Evolutionary conservation across 2,797 vertebrate genomes (phyloP), one percentile per base, ranked within the genome.

Genomic region (Sebastes iracundus): DNA sequence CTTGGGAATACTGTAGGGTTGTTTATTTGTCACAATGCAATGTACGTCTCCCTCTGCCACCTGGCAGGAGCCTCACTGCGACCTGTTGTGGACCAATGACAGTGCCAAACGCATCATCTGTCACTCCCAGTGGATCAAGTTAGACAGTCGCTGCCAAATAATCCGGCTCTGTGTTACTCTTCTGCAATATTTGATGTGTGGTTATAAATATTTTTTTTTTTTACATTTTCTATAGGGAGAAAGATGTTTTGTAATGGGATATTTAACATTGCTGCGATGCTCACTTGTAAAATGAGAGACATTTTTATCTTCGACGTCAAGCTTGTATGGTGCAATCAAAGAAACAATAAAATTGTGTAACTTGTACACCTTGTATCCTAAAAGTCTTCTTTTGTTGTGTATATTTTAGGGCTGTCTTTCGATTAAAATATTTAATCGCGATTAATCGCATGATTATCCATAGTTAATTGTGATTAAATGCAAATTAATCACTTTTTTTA

Each of bases 51-150:
- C 66, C 82, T 67, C 69, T 83, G 92, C 88, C 91, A 87, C 88
- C 90, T 90, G 90, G 90, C 87, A 88, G 84, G 76, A 91, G 85
- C 82, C 81, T 90, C 78, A 27, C 61, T 83, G 82, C 80, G 79
- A 92, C 93, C 90, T 90, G 87, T 91, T 89, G 90, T 88, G 88
- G 92, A 93, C 90, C 90, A 86, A 83, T 87, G 89, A 93, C 83
- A 33, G 92, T 88, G 91, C 92, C 93, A 93, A 92, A 92, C 52
- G 76, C 89, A 84, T 93, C 85, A 61, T 84, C 86, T 89, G 87
- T 88, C 85, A 72, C 80, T 92, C 88, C 91, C 86, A 60, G 87
- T 60, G 89, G 90, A 91, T 92, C 87, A 88, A 86, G 88, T 86
- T 86, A 81, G 85, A 91, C 88, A 80, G 84, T 84, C 20, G 46